Percentiles rank a stretch among this genome's conserved stretches.
Evolutionary conservation across 2,888 invertebrate genomes (phyloP).

Genomic region (Troides oblongomaculatus): DNA sequence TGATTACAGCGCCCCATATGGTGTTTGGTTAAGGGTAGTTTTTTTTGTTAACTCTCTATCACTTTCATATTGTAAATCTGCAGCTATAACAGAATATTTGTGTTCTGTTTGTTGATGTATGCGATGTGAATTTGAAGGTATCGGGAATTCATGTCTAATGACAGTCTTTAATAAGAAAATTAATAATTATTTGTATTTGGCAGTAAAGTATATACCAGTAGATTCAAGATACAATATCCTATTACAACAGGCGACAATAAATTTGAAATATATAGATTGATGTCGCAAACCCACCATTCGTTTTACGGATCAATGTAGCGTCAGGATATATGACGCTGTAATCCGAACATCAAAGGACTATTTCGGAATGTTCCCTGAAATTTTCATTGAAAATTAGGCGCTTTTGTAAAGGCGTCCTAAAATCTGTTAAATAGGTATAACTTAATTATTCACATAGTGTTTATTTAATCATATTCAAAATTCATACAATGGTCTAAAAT

Average conservation of each 20-base stretch:
- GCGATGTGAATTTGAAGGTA: too few species aligned
- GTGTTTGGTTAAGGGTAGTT: too few species aligned
- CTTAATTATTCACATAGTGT: neutral
- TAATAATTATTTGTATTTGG: too few species aligned
- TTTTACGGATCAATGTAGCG: slow-evolving; percentile 12
- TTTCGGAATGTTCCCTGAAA: neutral
- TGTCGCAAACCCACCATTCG: neutral
- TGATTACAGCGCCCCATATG: too few species aligned
- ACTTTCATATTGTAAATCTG: too few species aligned
- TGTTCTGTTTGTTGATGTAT: too few species aligned
- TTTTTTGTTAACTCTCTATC: too few species aligned
- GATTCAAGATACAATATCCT: neutral
- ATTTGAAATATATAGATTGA: neutral
- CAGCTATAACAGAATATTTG: too few species aligned
- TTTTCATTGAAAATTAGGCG: slow-evolving; percentile 7
- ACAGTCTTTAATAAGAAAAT: too few species aligned
- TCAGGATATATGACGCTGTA: slow-evolving; percentile 4
- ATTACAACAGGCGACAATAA: neutral
- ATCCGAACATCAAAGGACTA: slow-evolving; percentile 18
- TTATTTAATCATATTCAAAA: neutral
- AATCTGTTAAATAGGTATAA: neutral
- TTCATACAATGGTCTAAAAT: neutral
- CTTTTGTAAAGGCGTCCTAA: neutral
- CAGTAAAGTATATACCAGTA: too few species aligned
- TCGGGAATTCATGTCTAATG: too few species aligned